Evolutionary conservation across 2,797 vertebrate species (phyloP), one percentile per base, ranked within the genome.

Genomic region (Emydoidea blandingii): DNA sequence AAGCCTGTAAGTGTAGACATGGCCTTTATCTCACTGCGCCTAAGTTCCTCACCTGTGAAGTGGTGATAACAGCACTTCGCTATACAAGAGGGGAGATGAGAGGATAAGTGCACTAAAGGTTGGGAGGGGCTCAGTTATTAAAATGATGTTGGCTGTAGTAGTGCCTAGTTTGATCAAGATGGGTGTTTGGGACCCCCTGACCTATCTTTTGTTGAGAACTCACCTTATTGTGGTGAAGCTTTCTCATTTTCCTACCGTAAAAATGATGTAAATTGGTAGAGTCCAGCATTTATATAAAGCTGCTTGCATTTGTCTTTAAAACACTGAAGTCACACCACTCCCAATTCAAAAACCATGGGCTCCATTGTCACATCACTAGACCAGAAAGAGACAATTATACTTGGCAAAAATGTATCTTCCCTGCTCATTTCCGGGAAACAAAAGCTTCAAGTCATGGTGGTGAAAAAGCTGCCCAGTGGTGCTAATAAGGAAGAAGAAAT

Each of bases 381-480:
- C 0, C 95, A 97, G 96, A 97, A 97, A 97, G 91, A 91, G 85
- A 72, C 96, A 96, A 95, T 97, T 97, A 96, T 96, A 8, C 87
- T 82, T 14, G 0, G 84, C 82, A 97, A 97, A 97, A 95, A 95
- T 92, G 93, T 96, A 94, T 98, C 97, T 97, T 95, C 57, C 92
- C 85, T 96, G 92, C 96, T 96, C 79, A 62, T 96, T 97, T 98
- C 90, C 85, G 89, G 96, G 90, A 97, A 97, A 96, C 83, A 97
- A 98, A 97, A 94, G 87, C 88, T 91, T 62, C 53, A 5, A 87
- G 86, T 94, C 86, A 74, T 2, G 5, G 74, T 96, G 83, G 81
- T 86, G 59, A 85, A 96, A 97, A 82, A 86, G 57, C 84, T 34
- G 94, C 88, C 65, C 85, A 87, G 91, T n/a, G 59, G 89, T 78